Evolutionary conservation across 2,888 invertebrate genomes (phyloP).

Genomic region (Prenolepis imparis): DNA sequence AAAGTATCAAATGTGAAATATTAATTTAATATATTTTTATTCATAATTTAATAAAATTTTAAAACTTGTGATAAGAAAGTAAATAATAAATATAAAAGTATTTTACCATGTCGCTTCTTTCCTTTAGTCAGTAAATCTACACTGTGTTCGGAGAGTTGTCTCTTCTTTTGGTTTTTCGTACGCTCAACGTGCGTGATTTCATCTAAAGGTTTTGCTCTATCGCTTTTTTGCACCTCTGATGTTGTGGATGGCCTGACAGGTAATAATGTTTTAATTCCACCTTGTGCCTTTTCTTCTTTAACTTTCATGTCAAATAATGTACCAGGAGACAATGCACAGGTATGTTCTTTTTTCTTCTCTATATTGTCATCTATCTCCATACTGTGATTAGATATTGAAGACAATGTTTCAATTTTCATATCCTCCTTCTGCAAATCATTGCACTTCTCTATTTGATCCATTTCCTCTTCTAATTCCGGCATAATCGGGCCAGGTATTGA

Average conservation of each 20-base stretch:
- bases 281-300: slow-evolving; percentile 85
- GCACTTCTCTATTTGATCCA: slow-evolving; percentile 67
- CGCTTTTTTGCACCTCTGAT: slow-evolving; percentile 71
- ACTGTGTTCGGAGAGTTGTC: slow-evolving; percentile 79
- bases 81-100: slow-evolving; percentile 15
- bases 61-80: neutral
- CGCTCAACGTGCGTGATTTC: slow-evolving; percentile 76
- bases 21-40: slow-evolving; percentile 24
- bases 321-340: slow-evolving; percentile 83
- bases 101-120: slow-evolving; percentile 80
- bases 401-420: slow-evolving; percentile 77
- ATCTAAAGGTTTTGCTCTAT: slow-evolving; percentile 79
- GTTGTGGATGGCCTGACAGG: slow-evolving; percentile 84
- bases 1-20: neutral
- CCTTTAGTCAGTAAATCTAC: slow-evolving; percentile 75
- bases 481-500: slow-evolving; percentile 49
- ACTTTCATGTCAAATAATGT: slow-evolving; percentile 83
- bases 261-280: slow-evolving; percentile 87
- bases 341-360: slow-evolving; percentile 76
- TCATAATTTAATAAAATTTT: slow-evolving; percentile 15
- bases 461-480: slow-evolving; percentile 72
- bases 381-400: slow-evolving; percentile 74
- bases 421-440: slow-evolving; percentile 75
- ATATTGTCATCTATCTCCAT: slow-evolving; percentile 77
- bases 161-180: slow-evolving; percentile 77